phyloP scores from a whole-genome alignment of 2,888 invertebrate species.

The Tetranychus truncatus region DNA sequence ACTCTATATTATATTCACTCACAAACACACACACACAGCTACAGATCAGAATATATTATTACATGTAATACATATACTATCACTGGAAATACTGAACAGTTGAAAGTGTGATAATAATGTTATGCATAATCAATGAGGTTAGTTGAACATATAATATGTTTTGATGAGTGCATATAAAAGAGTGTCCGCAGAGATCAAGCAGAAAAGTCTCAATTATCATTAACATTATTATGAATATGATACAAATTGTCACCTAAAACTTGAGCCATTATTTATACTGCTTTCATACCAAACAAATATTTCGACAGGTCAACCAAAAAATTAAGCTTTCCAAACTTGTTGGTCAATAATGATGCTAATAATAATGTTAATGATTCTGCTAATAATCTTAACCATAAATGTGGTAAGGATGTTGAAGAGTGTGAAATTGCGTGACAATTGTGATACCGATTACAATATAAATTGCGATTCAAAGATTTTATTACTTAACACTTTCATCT shows the following conservation, averaged over 20 bases:
- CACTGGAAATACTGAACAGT: no score
- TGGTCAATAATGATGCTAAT: neutral
- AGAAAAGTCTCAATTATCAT: neutral
- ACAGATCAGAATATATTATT: neutral
- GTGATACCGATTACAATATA: neutral
- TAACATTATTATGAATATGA: neutral
- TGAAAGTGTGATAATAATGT: neutral
- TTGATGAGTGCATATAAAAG: neutral
- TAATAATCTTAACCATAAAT: neutral
- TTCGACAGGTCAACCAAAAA: neutral
- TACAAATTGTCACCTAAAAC: neutral
- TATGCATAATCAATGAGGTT: constrained; percentile 1
- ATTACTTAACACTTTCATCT: no score
- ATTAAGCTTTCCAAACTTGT: neutral
- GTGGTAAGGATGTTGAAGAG: neutral
- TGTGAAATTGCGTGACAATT: neutral
- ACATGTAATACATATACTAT: neutral
- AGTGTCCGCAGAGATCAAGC: neutral
- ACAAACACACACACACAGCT: no score
- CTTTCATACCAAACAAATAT: neutral
- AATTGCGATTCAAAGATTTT: no score
- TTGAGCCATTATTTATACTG: no score
- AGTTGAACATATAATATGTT: neutral
- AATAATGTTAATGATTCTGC: no score
- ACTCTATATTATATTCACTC: no score